Percentiles rank a stretch among this genome's conserved stretches.
Conservation (phyloP, 1,140 invertebrate genomes). For the Copidosoma floridanum region DNA sequence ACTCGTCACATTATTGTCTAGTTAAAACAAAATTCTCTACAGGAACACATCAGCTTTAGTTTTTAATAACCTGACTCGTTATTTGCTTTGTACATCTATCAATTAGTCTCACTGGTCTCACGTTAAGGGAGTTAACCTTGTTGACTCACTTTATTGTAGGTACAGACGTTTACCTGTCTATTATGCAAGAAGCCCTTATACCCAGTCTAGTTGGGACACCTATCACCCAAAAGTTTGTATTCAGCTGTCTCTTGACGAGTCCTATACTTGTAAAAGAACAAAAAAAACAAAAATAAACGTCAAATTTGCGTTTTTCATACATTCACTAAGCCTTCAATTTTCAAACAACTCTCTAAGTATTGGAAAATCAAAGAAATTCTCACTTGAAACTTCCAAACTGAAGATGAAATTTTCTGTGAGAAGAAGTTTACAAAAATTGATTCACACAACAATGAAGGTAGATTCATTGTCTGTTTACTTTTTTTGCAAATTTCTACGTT, state of each 20-base stretch:
- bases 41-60: neutral
- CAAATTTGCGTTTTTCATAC: neutral
- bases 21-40: neutral
- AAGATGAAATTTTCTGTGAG: neutral
- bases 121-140: neutral
- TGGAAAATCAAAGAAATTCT: no score
- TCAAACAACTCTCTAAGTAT: neutral
- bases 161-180: neutral
- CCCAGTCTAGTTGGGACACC: neutral
- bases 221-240: neutral
- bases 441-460: neutral
- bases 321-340: neutral
- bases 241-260: neutral
- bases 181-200: neutral
- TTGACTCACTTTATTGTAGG: neutral
- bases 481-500: neutral
- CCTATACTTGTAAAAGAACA: neutral
- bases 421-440: neutral
- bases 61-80: no score
- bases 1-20: neutral
- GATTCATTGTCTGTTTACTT: neutral
- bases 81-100: neutral
- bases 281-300: neutral
- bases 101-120: neutral
- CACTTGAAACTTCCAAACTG: neutral